These are phyloP conservation scores for Platichthys flesus DNA, from an alignment of 2,113 vertebrate species.

Conservation along the genomic window DNA sequence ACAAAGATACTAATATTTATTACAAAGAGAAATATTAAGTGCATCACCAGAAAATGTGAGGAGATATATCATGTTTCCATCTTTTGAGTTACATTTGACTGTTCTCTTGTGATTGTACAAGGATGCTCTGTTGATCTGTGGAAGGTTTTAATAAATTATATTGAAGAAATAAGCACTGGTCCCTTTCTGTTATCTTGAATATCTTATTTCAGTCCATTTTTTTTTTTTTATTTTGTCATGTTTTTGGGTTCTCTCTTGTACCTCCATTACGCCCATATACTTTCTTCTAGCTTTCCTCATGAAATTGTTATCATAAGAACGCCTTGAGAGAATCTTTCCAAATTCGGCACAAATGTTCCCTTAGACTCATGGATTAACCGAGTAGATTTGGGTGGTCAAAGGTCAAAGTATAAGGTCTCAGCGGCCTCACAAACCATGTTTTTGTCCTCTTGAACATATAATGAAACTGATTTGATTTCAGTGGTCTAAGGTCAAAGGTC, in stretches of 20 bases:
- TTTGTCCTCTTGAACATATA: too few relatives aligned
- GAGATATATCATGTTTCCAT: slow-evolving; percentile 5
- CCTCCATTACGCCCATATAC: too few relatives aligned
- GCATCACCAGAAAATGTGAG: not conserved
- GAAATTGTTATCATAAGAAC: too few relatives aligned
- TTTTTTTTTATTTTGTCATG: not conserved
- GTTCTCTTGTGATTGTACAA: slow-evolving; percentile 33
- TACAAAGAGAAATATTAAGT: slow-evolving; percentile 2
- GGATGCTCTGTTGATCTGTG: slow-evolving; percentile 34
- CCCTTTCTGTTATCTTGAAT: not conserved
- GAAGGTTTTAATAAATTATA: slow-evolving; percentile 63
- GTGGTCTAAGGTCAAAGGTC: not conserved
- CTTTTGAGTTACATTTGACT: slow-evolving; percentile 38
- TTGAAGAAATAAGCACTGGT: slow-evolving; percentile 8
- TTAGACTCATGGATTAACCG: too few relatives aligned
- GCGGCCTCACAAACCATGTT: too few relatives aligned
- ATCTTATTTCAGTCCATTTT: not conserved
- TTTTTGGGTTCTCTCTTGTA: too few relatives aligned
- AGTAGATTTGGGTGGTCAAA: too few relatives aligned
- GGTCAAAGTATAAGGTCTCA: too few relatives aligned
- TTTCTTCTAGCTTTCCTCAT: too few relatives aligned
- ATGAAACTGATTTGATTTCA: not conserved
- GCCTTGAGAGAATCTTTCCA: too few relatives aligned
- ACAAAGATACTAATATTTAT: slow-evolving; percentile 2
- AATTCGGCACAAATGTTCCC: too few relatives aligned